Base-by-base conservation (phyloP, 2,113 vertebrate genomes). In the Datnioides undecimradiatus region DNA sequence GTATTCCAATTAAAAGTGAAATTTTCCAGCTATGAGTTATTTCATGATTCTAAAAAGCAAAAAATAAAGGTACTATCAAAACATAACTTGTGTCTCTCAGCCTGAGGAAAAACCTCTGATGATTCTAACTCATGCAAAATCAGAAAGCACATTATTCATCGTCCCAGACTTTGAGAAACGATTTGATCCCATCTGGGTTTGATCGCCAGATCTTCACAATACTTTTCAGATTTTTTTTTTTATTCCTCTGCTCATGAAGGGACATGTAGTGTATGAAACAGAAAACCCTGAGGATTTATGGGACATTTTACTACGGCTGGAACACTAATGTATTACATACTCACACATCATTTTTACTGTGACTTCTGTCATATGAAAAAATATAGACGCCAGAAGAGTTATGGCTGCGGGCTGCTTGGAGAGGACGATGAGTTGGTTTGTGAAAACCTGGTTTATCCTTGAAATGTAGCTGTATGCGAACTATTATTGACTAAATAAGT, bases 171-270 rank as follows among this genome's bases (percentile, higher is more conserved):
- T 73, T 73, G 65, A 88, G 73, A 87, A 75, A 68, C 10, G 25
- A 49, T 86, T 90, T 57, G 40, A 23, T 66, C 63, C 60, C 90
- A 90, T 90, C 90, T 92, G 91, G 84, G 66, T 90, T 84, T 86
- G 70, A 92, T 93, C 48, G 31, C 17, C 7, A 54, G 77, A 88
- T 84, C 77, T n/a, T 75, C 62, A 73, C 65, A 75, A 78, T 72
- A 34, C 66, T 83, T 85, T 68, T 83, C 75, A 41, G 38, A 41
- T 60, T 70, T 77, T 34, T 66, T 79, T 83, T 68, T 67, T 36
- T 45, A 16, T 45, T 45, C 55, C n/a, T 46, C 36, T 68, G 51
- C 51, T 62, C 46, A 43, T 46, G 29, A 83, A 72, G 46, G 31
- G n/a, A 82, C 49, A 65, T 67, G 69, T 13, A 33, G 82, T n/a